phyloP scores from a whole-genome alignment of 30 jellyfish, hydroid and myxozoan species.

The Aurelia aurita complex sp. Pacific region DNA sequence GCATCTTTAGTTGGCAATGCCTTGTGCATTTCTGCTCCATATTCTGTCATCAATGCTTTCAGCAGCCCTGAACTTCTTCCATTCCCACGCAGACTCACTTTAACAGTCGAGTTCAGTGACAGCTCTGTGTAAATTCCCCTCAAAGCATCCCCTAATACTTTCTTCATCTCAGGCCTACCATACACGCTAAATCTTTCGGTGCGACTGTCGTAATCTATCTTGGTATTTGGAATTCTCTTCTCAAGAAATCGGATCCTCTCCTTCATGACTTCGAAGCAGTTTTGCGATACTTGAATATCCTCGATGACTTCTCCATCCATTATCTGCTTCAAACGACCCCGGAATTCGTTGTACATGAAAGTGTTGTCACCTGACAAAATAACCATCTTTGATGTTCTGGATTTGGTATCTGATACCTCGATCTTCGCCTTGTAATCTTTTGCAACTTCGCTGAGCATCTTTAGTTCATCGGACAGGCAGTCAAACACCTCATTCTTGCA shows the following conservation, averaged over 20 bases:
- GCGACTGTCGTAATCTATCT: slow-evolving; percentile 30
- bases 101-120: neutral
- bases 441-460: neutral
- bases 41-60: slow-evolving; percentile 18
- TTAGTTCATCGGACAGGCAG: neutral
- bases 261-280: neutral
- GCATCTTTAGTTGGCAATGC: slow-evolving; percentile 3
- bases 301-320: slow-evolving; percentile 7
- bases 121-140: neutral
- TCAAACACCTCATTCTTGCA: slow-evolving; percentile 1
- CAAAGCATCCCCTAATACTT: slow-evolving; percentile 1
- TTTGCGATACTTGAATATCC: neutral
- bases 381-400: neutral
- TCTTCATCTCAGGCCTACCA: slow-evolving; percentile 23
- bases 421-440: slow-evolving; percentile 4
- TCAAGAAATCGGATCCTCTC: neutral
- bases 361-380: slow-evolving; percentile 21
- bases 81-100: slow-evolving; percentile 9
- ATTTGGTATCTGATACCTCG: neutral
- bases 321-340: slow-evolving; percentile 16
- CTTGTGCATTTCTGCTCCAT: slow-evolving; percentile 23
- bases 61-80: slow-evolving; percentile 31
- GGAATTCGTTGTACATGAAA: slow-evolving; percentile 3
- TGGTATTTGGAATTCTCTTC: neutral
- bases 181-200: neutral